These are phyloP conservation scores for Pseudobourletiella spinata DNA, from an alignment of 1,140 invertebrate genomes.

Conservation along the genomic window DNA sequence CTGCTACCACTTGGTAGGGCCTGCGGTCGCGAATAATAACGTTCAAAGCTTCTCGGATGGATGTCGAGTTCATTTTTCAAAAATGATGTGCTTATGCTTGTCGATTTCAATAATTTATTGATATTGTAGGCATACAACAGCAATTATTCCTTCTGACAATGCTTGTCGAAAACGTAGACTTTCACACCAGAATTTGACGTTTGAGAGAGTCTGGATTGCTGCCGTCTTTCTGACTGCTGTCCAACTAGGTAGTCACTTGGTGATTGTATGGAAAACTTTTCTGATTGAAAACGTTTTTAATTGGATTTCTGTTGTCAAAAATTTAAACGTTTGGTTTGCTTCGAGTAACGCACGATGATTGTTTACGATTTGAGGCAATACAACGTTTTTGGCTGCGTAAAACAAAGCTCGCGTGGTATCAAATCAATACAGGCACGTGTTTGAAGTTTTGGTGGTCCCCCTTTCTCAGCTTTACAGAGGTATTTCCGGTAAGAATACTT, in stretches of 20 bases:
- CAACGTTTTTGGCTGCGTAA: background rate
- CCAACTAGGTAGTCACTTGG: background rate
- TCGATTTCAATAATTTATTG: background rate
- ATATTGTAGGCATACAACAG: background rate
- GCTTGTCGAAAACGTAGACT: background rate
- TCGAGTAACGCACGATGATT: background rate
- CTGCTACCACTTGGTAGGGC: background rate
- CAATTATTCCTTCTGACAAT: background rate
- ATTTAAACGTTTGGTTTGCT: background rate
- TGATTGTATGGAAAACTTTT: background rate
- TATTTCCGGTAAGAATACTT: background rate
- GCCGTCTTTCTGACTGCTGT: background rate
- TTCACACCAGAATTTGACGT: background rate
- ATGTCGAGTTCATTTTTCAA: background rate
- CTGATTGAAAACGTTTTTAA: background rate
- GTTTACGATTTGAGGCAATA: background rate
- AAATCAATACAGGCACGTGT: background rate
- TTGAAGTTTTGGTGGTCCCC: background rate
- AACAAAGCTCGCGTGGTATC: background rate
- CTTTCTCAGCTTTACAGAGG: background rate
- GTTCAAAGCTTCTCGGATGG: background rate
- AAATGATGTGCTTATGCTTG: background rate
- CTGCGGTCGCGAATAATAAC: background rate
- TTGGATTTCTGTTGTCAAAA: background rate
- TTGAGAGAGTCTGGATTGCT: background rate